Evolutionary conservation across 2,113 vertebrate genomes (phyloP), one percentile per base, ranked within the genome.

Genomic region (Geococcyx californianus): DNA sequence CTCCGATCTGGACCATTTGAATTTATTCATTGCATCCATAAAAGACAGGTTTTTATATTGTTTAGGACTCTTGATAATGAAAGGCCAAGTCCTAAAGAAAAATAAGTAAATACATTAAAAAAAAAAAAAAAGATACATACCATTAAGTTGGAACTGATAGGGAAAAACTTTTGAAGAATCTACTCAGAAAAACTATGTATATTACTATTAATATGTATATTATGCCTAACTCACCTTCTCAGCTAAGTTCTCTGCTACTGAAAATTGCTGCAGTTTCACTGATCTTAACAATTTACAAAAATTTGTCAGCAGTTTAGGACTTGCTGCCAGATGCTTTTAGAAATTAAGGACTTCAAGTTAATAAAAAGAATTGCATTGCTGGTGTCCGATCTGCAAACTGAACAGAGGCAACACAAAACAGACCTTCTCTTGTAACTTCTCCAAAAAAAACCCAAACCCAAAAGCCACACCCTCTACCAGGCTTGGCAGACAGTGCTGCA

Each of bases 21-120:
- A 99, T 84, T 98, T 98, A 92, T 99, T 98, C 98, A 99, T 99
- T 55, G 99, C 99, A 87, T 99, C 98, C 92, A 98, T 98, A 81
- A 99, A 99, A 72, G 98, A 98, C 38, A 99, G 97, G 73, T 99
- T 99, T 97, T 98, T 98, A 90, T 99, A 99, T 36, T 98, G 98
- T 83, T 98, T 99, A 19, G 98, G 99, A 68, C 98, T 99, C 97
- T 99, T 99, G 94, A 99, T 99, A 93, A 99, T 97, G 93, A 99
- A 99, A 55, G 99, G 99, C 99, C 99, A 99, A 49, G 98, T 98
- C 82, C 98, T 98, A 69, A 72, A 97, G 68, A 87, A 97, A 93
- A 96, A 92, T 1, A 63, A 84, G 91, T 3, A 76, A 13, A 24
- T 10, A 84, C 8, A 73, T 34, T 77, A 84, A 28, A 38, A 79